Evolutionary conservation across 1,140 invertebrate genomes (phyloP), one percentile per base, ranked within the genome.

Genomic region (Diachasmimorpha longicaudata): DNA sequence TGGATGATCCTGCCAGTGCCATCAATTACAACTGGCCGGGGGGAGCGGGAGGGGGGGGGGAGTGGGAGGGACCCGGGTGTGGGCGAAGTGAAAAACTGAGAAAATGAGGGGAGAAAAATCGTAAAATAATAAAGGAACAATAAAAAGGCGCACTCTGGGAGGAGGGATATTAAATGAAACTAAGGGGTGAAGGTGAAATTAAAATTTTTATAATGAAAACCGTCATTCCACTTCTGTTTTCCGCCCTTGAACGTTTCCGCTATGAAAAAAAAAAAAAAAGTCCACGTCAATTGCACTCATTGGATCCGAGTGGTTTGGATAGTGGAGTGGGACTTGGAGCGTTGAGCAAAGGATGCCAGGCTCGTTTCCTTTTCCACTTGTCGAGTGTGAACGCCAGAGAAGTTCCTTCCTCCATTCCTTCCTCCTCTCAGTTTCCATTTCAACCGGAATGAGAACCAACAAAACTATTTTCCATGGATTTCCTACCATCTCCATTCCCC

Each of bases 201-300:
- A 63, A 63, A 63, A 63, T 63, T 63, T 63, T 63, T 31, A 63
- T 63, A 25, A 31, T 63, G 58, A 63, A 63, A 63, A 63, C 19
- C 9, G 58, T 23, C 58, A 63, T 63, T 23, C 21, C 48, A 52
- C 11, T 63, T 55, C 48, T 55, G 8, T 55, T 19, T 31, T 63
- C 58, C 58, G 23, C 23, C 23, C 58, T 31, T 31, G 21, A 63
- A 31, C 58, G 58, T 25, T 63, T 63, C 58, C 58, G 52, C n/a
- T 4, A 10, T 55, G 19, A n/a, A 31, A 58, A 19, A 63, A 63
- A 63, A n/a, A 31, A 58, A 19, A 63, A 63, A 63, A 63, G 19
- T 2, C 19, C 23, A 3, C 58, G 58, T 63, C 58, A 63, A 63
- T 63, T 63, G 58, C 58, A 63, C 58, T 63, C 58, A 63, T 25